Evolutionary conservation across 2,888 invertebrate species (phyloP).

Genomic region (Athalia circularis): DNA sequence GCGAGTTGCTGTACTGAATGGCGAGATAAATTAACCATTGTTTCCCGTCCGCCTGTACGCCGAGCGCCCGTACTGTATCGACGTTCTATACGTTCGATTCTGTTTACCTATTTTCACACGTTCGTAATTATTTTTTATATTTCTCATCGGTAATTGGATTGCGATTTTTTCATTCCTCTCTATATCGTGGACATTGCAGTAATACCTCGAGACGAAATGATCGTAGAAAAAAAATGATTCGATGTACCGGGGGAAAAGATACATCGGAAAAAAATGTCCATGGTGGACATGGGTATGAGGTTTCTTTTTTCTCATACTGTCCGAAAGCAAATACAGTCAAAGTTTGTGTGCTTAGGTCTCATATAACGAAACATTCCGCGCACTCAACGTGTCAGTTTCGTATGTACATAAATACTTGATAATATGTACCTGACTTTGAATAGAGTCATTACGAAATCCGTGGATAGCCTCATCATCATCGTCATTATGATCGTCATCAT

Average conservation of each 20-base stretch:
- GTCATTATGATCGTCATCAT: no score
- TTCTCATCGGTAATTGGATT: background rate
- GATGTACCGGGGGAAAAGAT: background rate
- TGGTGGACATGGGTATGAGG: no score
- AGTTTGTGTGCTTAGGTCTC: conserved; percentile 11
- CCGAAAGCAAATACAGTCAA: background rate
- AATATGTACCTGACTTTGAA: no score
- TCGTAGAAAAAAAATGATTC: background rate
- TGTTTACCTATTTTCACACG: conserved; percentile 8
- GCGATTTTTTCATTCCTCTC: background rate
- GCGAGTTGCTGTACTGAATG: conserved; percentile 16
- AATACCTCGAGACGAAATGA: background rate
- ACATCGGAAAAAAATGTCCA: no score
- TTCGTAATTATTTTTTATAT: background rate
- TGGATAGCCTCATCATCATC: no score
- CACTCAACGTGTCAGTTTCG: conserved; percentile 11
- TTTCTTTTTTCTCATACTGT: no score
- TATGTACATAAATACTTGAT: conserved; percentile 11
- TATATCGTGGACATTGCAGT: no score
- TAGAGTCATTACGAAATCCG: no score
- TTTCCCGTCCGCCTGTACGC: conserved; percentile 30
- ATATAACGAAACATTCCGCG: background rate
- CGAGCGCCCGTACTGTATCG: background rate
- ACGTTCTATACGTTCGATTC: conserved; percentile 23
- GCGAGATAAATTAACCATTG: conserved; percentile 45